A percentile compares a stretch with the other conserved stretches of the same genome.
These are phyloP conservation scores for Dione juno DNA, from an alignment of 2,888 invertebrate species.

Conservation along the genomic window DNA sequence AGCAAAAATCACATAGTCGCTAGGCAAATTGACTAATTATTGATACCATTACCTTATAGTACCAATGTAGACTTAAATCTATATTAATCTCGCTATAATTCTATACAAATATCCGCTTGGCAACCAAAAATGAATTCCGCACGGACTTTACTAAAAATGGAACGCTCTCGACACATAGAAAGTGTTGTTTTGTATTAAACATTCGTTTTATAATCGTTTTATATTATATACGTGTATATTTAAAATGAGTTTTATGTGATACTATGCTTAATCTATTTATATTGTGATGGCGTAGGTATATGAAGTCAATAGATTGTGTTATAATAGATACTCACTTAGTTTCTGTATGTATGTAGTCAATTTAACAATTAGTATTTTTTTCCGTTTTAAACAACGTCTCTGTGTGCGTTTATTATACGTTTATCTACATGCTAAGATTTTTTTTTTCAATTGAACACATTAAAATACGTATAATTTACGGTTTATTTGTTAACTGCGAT, in stretches of 20 bases:
- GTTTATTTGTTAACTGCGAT: neutral
- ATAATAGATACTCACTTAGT: neutral
- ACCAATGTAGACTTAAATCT: conserved; percentile 56
- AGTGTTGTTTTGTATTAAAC: conserved; percentile 66
- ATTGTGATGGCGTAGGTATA: neutral
- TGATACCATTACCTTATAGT: conserved; percentile 60
- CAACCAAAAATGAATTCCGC: conserved; percentile 59
- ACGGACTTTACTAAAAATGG: conserved; percentile 74
- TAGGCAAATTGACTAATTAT: conserved; percentile 60
- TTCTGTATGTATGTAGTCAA: conserved; percentile 1
- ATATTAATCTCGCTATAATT: conserved; percentile 45
- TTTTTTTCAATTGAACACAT: neutral
- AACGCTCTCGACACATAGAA: conserved; percentile 73
- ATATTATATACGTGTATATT: conserved; percentile 8
- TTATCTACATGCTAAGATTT: neutral
- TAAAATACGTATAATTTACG: neutral
- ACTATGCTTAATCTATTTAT: neutral
- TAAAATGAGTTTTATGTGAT: neutral
- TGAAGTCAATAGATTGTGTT: neutral
- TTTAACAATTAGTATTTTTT: conserved; percentile 33
- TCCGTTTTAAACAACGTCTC: conserved; percentile 32
- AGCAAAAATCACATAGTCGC: conserved; percentile 75
- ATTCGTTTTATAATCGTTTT: conserved; percentile 41
- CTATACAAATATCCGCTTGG: conserved; percentile 62
- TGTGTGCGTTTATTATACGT: conserved; percentile 32